Evolutionary conservation across 2,797 vertebrate species (phyloP), one percentile per base, ranked within the genome.

Genomic region (Eleutherodactylus coqui): DNA sequence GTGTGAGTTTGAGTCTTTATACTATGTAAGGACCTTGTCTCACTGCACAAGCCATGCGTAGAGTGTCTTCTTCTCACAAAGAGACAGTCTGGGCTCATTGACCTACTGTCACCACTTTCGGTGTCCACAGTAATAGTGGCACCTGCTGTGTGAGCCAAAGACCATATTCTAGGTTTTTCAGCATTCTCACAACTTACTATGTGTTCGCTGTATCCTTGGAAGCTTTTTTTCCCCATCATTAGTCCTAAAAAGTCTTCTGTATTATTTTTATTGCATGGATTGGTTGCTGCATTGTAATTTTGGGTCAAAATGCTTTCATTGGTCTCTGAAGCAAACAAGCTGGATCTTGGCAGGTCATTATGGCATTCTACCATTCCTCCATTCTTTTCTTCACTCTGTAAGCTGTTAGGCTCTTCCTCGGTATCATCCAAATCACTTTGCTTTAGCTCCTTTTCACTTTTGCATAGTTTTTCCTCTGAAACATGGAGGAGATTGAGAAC

Each of bases 91-190:
- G 91, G 90, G 1, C 86, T 89, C 7, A 88, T 93, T 88, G 92
- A 94, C 92, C 93, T 94, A 87, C 92, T 88, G 84, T 94, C 92
- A 19, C 90, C 84, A 41, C 89, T 87, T 8, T 94, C 91, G 5
- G 91, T 84, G 79, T 93, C 93, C 86, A 94, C 90, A 55, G 94
- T 91, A 81, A 93, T 92, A 69, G 93, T 92, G 1, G 95, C 92
- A 8, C 94, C 96, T 0, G 96, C 98, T 0, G 97, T 98, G 64
- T 94, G 96, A 21, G 97, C 98, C 90, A 98, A 91, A 0, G 97
- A 99, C 98, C 98, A 99, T 93, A 99, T 98, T 90, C 96, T 93
- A 21, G 97, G 96, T 88, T 97, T 98, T 88, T 97, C 96, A 0
- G 93, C 87, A 13, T 91, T 86, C 36, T 96, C 94, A 77, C 95